phyloP scores from a whole-genome alignment of 2,888 invertebrate species.

The Netelia melanura region DNA sequence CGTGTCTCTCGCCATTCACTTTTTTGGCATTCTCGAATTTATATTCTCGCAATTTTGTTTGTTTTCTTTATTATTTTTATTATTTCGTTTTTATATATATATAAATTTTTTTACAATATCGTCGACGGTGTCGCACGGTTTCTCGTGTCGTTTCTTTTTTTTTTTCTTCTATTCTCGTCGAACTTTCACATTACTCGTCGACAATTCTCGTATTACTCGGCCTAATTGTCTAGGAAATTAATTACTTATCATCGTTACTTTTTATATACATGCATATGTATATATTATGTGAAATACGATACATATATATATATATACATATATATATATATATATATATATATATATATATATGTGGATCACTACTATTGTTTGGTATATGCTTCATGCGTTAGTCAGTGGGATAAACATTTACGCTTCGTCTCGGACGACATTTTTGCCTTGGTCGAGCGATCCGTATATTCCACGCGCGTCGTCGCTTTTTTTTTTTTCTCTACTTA shows the following conservation, averaged over 20 bases:
- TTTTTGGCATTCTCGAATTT: slow-evolving; percentile 35
- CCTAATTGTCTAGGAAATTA: slow-evolving; percentile 61
- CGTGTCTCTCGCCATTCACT: not conserved
- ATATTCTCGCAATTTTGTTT: slow-evolving; percentile 30
- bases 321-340: slow-evolving; percentile 30
- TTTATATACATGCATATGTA: slow-evolving; percentile 39
- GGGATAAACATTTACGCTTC: slow-evolving; percentile 31
- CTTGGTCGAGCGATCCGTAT: slow-evolving; percentile 29
- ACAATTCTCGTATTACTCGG: slow-evolving; percentile 31
- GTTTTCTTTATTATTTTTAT: slow-evolving; percentile 16
- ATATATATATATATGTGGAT: slow-evolving; percentile 50
- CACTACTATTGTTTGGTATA: slow-evolving; percentile 56
- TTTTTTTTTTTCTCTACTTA: slow-evolving; percentile 65
- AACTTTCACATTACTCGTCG: slow-evolving; percentile 27
- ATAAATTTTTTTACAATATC: slow-evolving; percentile 49
- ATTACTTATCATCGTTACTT: slow-evolving; percentile 55
- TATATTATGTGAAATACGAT: slow-evolving; percentile 6
- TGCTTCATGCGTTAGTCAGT: slow-evolving; percentile 45
- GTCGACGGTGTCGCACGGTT: slow-evolving; percentile 28
- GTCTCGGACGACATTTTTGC: slow-evolving; percentile 1
- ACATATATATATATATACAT: slow-evolving; percentile 45
- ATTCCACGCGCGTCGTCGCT: slow-evolving; percentile 10
- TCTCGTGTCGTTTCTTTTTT: not conserved
- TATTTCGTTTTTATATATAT: slow-evolving; percentile 14
- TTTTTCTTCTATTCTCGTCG: not conserved